Evolutionary conservation across 2,888 invertebrate species (phyloP).

Genomic region (Nephrotoma guestfalica): DNA sequence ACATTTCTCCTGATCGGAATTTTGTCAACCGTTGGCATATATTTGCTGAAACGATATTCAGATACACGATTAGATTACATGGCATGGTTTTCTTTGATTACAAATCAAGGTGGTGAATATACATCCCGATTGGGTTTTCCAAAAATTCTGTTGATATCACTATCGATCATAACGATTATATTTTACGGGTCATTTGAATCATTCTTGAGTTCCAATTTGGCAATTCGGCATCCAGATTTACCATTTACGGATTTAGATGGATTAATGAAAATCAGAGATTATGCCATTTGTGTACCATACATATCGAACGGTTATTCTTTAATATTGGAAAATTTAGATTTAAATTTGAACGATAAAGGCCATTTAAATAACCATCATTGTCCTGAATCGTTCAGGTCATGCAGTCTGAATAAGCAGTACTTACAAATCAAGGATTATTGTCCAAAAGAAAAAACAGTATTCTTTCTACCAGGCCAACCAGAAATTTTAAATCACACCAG

Average conservation of each 20-base stretch:
- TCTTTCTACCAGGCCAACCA: no score
- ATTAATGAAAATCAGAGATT: neutral
- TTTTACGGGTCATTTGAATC: neutral
- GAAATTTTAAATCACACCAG: neutral
- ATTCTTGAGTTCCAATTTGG: neutral
- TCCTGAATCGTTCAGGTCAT: no score
- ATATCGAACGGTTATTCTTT: neutral
- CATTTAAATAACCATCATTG: no score
- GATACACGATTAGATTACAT: neutral
- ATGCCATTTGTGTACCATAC: neutral
- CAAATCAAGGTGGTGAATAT: neutral
- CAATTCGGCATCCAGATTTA: neutral
- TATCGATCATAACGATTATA: neutral
- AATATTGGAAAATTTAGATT: no score
- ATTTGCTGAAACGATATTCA: neutral
- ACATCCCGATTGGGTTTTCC: neutral
- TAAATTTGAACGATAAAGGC: no score
- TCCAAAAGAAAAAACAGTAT: no score
- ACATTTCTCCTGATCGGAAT: neutral
- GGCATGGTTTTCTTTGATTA: neutral
- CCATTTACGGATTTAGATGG: neutral
- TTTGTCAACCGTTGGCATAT: neutral
- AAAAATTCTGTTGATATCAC: neutral
- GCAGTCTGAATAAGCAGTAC: no score
- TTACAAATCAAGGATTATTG: no score